Percentiles rank a stretch among this genome's conserved stretches.
Conservation (phyloP, 2,888 invertebrate species). For the Sphinx pinastri region DNA sequence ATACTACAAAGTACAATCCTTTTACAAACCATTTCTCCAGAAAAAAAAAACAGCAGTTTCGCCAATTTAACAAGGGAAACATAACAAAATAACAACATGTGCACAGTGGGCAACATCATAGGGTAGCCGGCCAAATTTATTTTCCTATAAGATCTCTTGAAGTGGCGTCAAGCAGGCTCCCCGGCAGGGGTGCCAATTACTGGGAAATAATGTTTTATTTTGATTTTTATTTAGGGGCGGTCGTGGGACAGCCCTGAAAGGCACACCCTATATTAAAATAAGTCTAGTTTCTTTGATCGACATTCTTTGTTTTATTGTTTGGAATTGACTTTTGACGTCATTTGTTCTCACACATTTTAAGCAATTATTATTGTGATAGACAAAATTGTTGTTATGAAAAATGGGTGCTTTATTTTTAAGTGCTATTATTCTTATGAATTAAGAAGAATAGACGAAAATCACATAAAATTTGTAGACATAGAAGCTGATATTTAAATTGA, state of each 20-base stretch:
- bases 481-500: too few species aligned
- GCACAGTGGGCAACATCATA: constrained; percentile 57
- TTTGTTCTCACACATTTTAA: constrained; percentile 50
- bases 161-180: constrained; percentile 74
- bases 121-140: constrained; percentile 63
- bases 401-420: background rate
- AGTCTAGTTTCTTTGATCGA: constrained; percentile 76
- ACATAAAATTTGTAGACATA: background rate
- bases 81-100: constrained; percentile 72
- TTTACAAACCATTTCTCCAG: constrained; percentile 25
- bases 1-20: constrained; percentile 12
- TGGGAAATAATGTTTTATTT: constrained; percentile 80
- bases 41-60: constrained; percentile 25
- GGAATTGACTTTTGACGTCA: constrained; percentile 65
- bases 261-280: constrained; percentile 78
- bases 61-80: constrained; percentile 49
- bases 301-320: constrained; percentile 72
- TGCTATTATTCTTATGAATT: background rate
- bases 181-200: constrained; percentile 82
- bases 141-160: constrained; percentile 80
- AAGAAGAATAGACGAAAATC: background rate
- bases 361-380: constrained; percentile 34
- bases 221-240: constrained; percentile 82
- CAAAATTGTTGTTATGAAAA: constrained; percentile 11
- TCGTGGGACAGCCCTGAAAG: constrained; percentile 80